These are phyloP conservation scores for Marcusenius ussheri DNA, from an alignment of 2,113 vertebrate species.

Conservation along the genomic window DNA sequence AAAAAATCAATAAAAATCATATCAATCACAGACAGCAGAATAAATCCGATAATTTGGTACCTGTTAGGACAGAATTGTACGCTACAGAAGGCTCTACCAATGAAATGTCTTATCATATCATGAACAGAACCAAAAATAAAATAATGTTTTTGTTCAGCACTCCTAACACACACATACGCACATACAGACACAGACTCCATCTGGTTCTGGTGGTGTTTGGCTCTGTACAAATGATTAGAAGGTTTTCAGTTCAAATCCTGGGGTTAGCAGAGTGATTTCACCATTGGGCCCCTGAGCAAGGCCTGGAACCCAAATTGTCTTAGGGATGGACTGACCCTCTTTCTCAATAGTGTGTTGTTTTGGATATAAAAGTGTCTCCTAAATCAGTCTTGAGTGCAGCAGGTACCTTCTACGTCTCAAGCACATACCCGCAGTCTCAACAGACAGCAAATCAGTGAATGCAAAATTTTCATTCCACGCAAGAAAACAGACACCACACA, in stretches of 20 bases:
- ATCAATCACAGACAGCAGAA: conserved; percentile 37
- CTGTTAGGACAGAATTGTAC: conserved; percentile 28
- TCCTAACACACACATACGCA: background rate
- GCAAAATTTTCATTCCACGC: background rate
- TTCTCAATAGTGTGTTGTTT: background rate
- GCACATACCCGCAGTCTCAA: background rate
- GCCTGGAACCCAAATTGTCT: too few relatives aligned
- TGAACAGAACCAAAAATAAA: conserved; percentile 12
- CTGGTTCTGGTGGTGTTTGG: background rate
- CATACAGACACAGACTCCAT: background rate
- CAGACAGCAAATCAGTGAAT: background rate
- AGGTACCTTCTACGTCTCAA: background rate
- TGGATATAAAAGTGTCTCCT: background rate
- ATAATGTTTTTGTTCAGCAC: background rate
- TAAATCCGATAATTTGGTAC: conserved; percentile 19
- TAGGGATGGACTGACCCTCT: background rate
- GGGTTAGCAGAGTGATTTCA: background rate
- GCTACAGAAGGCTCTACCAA: conserved; percentile 25
- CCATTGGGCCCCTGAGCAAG: background rate
- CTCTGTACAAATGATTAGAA: background rate
- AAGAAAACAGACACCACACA: background rate
- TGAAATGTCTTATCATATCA: conserved; percentile 18
- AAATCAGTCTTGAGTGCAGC: background rate
- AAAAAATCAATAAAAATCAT: conserved; percentile 25
- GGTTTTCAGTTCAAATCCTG: background rate